These are phyloP conservation scores for Illadopsis cleaveri DNA, from an alignment of 2,113 vertebrate genomes.

Conservation along the genomic window DNA sequence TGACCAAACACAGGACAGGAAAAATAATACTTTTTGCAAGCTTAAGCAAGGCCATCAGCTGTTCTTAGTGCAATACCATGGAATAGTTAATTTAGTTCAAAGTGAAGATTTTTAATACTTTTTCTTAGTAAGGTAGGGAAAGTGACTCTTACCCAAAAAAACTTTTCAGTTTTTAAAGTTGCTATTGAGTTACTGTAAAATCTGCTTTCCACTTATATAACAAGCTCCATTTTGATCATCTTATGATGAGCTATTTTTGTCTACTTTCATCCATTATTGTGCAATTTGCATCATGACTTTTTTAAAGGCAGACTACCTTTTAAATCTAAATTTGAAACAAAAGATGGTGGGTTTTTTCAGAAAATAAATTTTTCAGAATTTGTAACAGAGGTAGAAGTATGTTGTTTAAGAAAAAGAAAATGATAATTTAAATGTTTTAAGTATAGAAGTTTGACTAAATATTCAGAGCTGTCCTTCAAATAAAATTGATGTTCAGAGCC, in stretches of 20 bases:
- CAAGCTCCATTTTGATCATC: background rate
- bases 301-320: background rate
- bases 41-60: background rate
- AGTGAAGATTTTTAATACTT: background rate
- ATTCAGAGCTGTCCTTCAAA: background rate
- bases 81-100: background rate
- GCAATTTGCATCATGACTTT: background rate
- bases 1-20: background rate
- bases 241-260: slow-evolving; percentile 19
- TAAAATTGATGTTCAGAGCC: background rate
- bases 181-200: background rate
- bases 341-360: background rate
- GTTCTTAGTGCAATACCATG: background rate
- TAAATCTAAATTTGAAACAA: background rate
- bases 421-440: background rate
- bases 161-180: background rate
- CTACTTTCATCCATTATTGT: background rate
- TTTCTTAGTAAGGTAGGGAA: background rate
- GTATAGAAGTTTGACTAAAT: background rate
- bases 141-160: background rate
- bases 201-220: slow-evolving; percentile 15
- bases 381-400: background rate
- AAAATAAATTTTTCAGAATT: background rate
- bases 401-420: background rate
- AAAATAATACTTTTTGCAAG: background rate